Base-by-base conservation (phyloP, 92 coral and sea anemone species). In the Meandrina meandrites region DNA sequence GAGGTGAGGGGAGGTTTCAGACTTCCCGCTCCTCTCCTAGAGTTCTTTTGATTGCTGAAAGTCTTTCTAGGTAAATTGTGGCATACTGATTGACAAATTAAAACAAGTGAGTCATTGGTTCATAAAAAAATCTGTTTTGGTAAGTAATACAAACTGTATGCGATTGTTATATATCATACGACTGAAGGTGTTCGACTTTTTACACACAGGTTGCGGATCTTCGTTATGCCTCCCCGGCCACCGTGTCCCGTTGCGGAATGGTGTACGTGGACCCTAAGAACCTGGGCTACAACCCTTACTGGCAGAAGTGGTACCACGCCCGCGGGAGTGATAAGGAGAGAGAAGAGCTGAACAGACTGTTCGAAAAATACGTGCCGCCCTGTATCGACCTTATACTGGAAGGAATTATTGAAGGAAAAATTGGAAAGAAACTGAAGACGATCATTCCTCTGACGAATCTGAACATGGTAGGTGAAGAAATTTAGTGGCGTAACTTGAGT, bases 241-340 rank as follows among this genome's bases (percentile, higher is more conserved):
- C 99, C 13, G 99, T 97, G 66, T 97, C 99, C 9, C 97, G 99
- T 34, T 97, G 99, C 79, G 99, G 99, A 54, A 97, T 97, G 99
- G 99, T 97, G 80, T 97, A 97, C 79, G 98, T 97, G 19, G 99
- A 97, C 51, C 99, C 99, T n/a, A 97, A 97, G 92, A 97, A 97
- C 81, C 94, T 97, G 54, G 99, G 99, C 50, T 97, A 95, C 75
- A 82, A 86, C 45, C 99, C 99, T 9, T 97, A 79, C 93, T 97
- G 99, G 99, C 85, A 93, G 80, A 92, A 93, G 54, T 97, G 99
- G 99, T 97, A 93, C 74, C 84, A 87, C 36, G 77, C 96, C 13
- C 94, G 99, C 3, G 93, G 95, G 0, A 95, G 90, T 58, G 98
- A 96, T 84, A 95, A 94, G 89, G 99, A 97, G 81, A 88, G 95